Base-by-base conservation (phyloP, 1,140 invertebrate genomes). In the Stegodyphus dumicola region DNA sequence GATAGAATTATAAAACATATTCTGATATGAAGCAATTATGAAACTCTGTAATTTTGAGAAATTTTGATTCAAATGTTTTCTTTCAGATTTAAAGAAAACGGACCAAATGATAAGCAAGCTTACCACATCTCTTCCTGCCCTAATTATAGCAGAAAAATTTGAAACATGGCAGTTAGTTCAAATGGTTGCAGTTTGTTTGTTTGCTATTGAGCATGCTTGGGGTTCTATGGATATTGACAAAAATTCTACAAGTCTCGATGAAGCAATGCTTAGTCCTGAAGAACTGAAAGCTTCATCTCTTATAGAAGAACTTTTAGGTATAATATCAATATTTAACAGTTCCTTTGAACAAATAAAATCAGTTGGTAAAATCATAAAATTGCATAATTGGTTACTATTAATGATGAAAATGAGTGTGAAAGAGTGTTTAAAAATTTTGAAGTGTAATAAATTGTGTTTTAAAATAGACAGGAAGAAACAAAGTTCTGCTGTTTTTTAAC, bases 91-190 rank as follows among this genome's bases (percentile, higher is more conserved):
- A 54, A 88, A 89, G 9, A 90, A 92, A 76, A 94, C 94, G 4
- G 90, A 91, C 15, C 90, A 91, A 4, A 91, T 94, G 51, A 92
- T 93, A 18, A 92, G 92, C 89, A 92, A 91, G 64, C 92, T 95
- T 48, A 93, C 93, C n/a, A 92, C 93, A 9, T 94, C 93, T 53
- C 90, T 96, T 76, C 94, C 94, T 5, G 93, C 94, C 1, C 92
- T 95, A 64, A 93, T 96, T 1, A 95, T 94, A 0, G 95, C 95
- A 0, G 94, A 95, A 88, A 94, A 94, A 88, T 94, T 96, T 77
- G 93, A 93, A 84, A 92, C 93, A 5, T 93, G 94, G 90, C 93
- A 94, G 86, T 91, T 96, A n/a, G 89, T 93, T 53, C 92, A 96
- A 92, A 95, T 96, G 92, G 91, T 94, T 17, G 92, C 94, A 53